These are phyloP conservation scores for Halocaridina rubra DNA, from an alignment of 2,888 invertebrate species.

Conservation along the genomic window DNA sequence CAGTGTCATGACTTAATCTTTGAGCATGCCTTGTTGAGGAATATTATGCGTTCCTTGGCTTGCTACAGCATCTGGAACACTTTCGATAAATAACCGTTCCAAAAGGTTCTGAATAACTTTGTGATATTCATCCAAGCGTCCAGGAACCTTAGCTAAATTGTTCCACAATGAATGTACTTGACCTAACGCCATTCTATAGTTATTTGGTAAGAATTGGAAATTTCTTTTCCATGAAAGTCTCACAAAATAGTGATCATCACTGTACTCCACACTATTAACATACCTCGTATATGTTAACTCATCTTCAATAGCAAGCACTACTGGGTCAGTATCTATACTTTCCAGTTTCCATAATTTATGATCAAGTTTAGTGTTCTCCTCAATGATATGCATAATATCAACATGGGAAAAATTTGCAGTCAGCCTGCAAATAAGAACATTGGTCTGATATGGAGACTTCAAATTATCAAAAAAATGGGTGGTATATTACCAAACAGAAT, in stretches of 20 bases:
- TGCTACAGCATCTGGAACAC: not conserved
- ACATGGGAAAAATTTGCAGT: not conserved
- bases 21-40: not conserved
- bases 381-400: not conserved
- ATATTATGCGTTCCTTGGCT: not conserved
- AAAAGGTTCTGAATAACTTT: not conserved
- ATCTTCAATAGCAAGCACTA: not conserved
- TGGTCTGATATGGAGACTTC: not conserved
- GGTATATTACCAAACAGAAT: not conserved
- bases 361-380: not conserved
- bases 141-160: not conserved
- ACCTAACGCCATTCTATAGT: not conserved
- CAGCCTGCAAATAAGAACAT: too few relatives aligned
- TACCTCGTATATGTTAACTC: too few relatives aligned
- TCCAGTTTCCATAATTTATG: not conserved
- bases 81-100: not conserved
- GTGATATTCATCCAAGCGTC: too few relatives aligned
- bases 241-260: not conserved
- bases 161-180: not conserved
- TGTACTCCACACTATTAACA: not conserved
- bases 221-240: not conserved
- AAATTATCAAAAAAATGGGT: too few relatives aligned
- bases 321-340: not conserved
- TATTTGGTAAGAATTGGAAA: not conserved
- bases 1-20: not conserved